Base-by-base conservation (phyloP, 2,113 vertebrate species). In the Ancistrus triradiatus region DNA sequence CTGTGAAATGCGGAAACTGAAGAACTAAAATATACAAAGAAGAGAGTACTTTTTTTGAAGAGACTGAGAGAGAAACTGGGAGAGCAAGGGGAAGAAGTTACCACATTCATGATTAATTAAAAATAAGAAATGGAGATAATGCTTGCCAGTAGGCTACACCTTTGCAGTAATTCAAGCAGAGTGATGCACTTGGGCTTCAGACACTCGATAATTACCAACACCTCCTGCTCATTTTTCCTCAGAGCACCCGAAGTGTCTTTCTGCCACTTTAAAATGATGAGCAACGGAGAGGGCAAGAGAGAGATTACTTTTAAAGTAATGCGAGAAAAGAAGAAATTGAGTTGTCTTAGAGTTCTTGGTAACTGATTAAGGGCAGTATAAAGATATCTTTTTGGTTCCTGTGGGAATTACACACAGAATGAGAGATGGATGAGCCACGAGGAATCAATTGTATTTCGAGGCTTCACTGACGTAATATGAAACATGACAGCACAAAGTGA, bases 121-220 rank as follows among this genome's bases (percentile, higher is more conserved):
- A 84, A 75, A 69, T 63, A 75, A 76, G 60, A 69, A 81, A 80
- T 65, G 60, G 68, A 74, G 74, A 79, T 81, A 70, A 77, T 80
- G 79, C 73, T 49, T n/a, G 62, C 63, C 50, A 42, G 60, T 49
- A 72, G 74, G 37, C 69, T 77, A 57, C 66, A 77, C 64, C 67
- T 74, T 81, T 59, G 47, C 71, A 49, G 48, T 77, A 78, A 78
- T 75, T 69, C 42, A 65, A 80, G 68, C 70, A 57, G 69, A 76
- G 74, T 31, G 59, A 66, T 78, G 72, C 44, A n/a, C 75, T 80
- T 73, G 66, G 66, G 63, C n/a, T 77, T 69, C 72, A 70, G 47
- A 71, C 72, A 65, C 56, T 66, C 59, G 52, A 73, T 82, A 81
- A 85, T 81, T 82, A 78, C 69, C 65, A 51, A 59, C 63, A 59